Evolutionary conservation across 2,113 vertebrate genomes (phyloP).

Genomic region (Macrotus californicus): DNA sequence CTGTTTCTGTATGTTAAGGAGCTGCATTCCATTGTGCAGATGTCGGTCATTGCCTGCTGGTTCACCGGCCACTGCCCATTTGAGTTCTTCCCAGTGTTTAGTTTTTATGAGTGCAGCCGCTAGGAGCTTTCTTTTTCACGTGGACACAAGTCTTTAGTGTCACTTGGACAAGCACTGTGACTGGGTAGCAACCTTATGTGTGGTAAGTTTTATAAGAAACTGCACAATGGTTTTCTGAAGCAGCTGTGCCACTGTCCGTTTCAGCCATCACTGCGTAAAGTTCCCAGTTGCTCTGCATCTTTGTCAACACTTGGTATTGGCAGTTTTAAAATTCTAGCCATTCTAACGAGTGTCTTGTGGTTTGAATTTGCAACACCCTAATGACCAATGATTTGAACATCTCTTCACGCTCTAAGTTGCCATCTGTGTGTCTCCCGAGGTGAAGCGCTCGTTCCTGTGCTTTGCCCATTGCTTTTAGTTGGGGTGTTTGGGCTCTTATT

Average conservation of each 20-base stretch:
- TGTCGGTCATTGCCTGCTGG: background rate
- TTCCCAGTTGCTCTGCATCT: background rate
- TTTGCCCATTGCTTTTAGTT: background rate
- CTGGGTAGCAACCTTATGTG: accelerated
- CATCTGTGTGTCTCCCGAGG: too few species aligned
- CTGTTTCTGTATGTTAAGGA: accelerated
- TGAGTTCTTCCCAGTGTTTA: background rate
- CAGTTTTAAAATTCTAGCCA: background rate
- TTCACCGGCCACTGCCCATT: background rate
- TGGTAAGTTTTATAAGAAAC: background rate
- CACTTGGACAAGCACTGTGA: background rate
- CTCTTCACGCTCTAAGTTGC: background rate
- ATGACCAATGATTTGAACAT: too few species aligned
- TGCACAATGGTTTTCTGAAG: background rate
- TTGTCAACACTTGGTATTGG: background rate
- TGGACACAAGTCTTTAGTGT: background rate
- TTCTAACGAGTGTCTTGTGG: background rate
- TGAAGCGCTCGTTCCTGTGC: too few species aligned
- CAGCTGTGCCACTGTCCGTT: accelerated
- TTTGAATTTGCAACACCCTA: too few species aligned
- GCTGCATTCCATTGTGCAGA: too few species aligned
- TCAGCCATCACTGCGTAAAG: accelerated
- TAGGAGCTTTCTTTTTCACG: background rate
- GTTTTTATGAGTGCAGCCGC: background rate
- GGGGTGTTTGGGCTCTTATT: background rate